phyloP scores from a whole-genome alignment of 1,140 invertebrate species.

The Teleopsis dalmanni region DNA sequence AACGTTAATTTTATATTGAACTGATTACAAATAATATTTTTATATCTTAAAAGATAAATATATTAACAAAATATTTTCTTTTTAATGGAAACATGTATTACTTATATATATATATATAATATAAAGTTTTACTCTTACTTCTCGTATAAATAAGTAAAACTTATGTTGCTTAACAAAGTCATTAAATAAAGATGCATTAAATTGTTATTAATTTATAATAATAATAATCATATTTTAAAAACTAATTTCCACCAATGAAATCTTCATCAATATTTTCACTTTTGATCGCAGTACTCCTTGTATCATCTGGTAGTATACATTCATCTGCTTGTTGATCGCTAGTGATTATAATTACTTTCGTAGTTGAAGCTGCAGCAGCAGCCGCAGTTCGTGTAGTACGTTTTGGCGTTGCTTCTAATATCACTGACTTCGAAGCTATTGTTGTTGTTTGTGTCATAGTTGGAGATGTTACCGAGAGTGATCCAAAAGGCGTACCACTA shows the following conservation, averaged over 20 bases:
- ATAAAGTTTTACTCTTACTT: too few species aligned
- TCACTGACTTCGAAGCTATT: conserved; percentile 5
- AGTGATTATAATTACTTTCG: conserved; percentile 11
- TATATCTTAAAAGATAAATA: too few species aligned
- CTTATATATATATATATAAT: too few species aligned
- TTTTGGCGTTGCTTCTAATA: conserved; percentile 4
- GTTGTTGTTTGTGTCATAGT: conserved; percentile 3
- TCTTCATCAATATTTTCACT: conserved; percentile 7
- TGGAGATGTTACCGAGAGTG: neutral
- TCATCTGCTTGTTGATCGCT: neutral
- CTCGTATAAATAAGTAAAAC: too few species aligned
- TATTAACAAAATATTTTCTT: too few species aligned
- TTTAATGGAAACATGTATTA: too few species aligned
- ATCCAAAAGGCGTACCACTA: too few species aligned
- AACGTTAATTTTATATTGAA: too few species aligned
- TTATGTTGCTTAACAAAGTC: too few species aligned
- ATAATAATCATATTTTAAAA: neutral
- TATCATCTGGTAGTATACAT: conserved; percentile 9
- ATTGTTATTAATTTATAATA: neutral
- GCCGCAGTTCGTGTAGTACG: conserved; percentile 11
- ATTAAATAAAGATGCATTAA: neutral
- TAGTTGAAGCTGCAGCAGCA: too few species aligned
- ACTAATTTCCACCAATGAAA: conserved; percentile 7
- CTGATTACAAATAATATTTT: too few species aligned
- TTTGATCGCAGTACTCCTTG: conserved; percentile 9